A percentile compares a stretch with the other conserved stretches of the same genome.
Conservation (phyloP, 2,888 invertebrate genomes). For the Eilema depressum region DNA sequence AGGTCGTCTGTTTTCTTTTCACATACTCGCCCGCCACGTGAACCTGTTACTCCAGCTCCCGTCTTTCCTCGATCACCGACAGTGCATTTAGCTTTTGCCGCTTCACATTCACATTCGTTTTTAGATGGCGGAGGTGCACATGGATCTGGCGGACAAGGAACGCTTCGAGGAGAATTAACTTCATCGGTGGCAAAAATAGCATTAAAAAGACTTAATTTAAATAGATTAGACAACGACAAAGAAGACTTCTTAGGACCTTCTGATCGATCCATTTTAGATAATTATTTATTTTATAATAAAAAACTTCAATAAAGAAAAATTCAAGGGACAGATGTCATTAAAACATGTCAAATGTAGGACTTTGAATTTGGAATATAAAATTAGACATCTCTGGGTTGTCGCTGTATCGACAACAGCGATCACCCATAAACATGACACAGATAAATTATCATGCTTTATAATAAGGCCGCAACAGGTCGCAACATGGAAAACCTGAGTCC, state of each 20-base stretch:
- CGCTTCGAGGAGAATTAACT: constrained; percentile 52
- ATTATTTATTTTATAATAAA: constrained; percentile 11
- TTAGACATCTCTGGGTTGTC: constrained; percentile 3
- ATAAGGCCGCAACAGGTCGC: no score
- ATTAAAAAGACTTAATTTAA: constrained; percentile 69
- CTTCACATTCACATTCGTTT: constrained; percentile 49
- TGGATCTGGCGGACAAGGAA: not conserved
- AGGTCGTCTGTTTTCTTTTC: constrained; percentile 62
- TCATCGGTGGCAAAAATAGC: constrained; percentile 72
- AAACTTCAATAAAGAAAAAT: constrained; percentile 31
- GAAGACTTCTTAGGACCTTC: constrained; percentile 44
- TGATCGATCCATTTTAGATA: constrained; percentile 37
- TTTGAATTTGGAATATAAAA: constrained; percentile 22
- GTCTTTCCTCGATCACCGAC: constrained; percentile 77
- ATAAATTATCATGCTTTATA: no score
- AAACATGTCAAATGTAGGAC: constrained; percentile 28
- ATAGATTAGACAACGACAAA: constrained; percentile 66
- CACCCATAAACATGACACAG: no score
- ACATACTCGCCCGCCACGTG: constrained; percentile 63
- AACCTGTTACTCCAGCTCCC: constrained; percentile 80
- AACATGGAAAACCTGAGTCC: no score
- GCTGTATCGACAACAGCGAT: not conserved
- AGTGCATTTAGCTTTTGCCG: constrained; percentile 50
- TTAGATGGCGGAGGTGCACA: constrained; percentile 17
- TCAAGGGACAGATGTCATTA: constrained; percentile 31